phyloP scores from a whole-genome alignment of 1,140 invertebrate species.

The Planococcus citri region DNA sequence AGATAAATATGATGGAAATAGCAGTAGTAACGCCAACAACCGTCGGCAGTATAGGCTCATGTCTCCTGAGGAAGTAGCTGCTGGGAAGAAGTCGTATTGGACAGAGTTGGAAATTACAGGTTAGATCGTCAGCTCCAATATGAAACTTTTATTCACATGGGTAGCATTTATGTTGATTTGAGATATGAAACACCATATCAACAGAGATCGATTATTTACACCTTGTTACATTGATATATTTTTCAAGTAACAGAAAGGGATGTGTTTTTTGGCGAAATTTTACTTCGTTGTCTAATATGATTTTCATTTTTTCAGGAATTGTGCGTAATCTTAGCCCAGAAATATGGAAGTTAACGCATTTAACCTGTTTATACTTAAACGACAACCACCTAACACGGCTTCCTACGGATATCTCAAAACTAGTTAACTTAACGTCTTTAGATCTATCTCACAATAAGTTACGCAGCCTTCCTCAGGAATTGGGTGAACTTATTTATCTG shows the following conservation, averaged over 20 bases:
- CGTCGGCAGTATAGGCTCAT: slow-evolving; percentile 73
- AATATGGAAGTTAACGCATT: slow-evolving; percentile 77
- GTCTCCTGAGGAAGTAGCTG: slow-evolving; percentile 77
- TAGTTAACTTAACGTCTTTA: slow-evolving; percentile 69
- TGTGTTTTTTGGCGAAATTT: too few relatives aligned
- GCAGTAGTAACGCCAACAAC: not conserved
- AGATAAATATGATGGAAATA: slow-evolving; percentile 5
- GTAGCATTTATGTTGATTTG: too few relatives aligned
- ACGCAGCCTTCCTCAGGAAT: slow-evolving; percentile 80
- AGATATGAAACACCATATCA: too few relatives aligned
- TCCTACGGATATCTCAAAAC: slow-evolving; percentile 72
- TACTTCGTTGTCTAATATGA: not conserved
- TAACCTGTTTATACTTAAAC: slow-evolving; percentile 87
- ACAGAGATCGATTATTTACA: too few relatives aligned
- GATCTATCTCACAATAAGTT: slow-evolving; percentile 93
- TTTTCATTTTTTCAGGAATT: slow-evolving; percentile 49
- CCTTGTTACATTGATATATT: too few relatives aligned
- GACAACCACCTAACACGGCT: slow-evolving; percentile 82
- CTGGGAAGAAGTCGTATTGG: slow-evolving; percentile 84
- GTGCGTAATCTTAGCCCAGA: slow-evolving; percentile 82
- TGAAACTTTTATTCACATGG: too few relatives aligned
- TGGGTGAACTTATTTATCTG: slow-evolving; percentile 86
- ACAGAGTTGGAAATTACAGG: slow-evolving; percentile 59
- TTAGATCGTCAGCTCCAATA: slow-evolving; percentile 26
- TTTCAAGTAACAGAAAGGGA: too few relatives aligned